Evolutionary conservation across 2,113 vertebrate genomes (phyloP), one percentile per base, ranked within the genome.

Genomic region (Todiramphus chloris): DNA sequence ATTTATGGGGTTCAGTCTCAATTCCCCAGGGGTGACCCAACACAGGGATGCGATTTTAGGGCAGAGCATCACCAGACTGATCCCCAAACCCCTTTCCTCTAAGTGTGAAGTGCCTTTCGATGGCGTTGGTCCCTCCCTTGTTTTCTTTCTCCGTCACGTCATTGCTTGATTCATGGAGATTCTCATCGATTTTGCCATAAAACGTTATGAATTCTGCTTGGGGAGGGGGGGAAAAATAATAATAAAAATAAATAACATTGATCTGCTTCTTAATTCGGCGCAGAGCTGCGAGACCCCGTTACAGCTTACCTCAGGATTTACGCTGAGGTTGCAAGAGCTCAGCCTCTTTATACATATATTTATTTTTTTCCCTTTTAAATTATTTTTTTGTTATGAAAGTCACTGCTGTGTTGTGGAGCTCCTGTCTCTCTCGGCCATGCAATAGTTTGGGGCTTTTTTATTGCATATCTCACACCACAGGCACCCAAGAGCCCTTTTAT

Each of bases 151-250:
- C 18, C 15, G 9, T 14, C 20, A 11, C 16, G 43, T 24, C 92
- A 41, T 43, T 66, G 28, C 93, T 94, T 94, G 93, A 87, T 93
- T 74, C 93, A 48, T 51, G 50, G 95, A 95, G 89, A 91, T 95
- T 87, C 85, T n/a, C 94, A 98, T 94, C 5, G 92, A 97, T 98
- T 97, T 97, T 92, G 83, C 95, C 81, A 86, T 95, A 96, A 98
- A 97, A 83, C 1, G 5, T 94, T 93, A 96, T 78, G 83, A 97
- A 97, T 97, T 97, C 93, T 94, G 89, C 92, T 75, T 41, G 41
- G 75, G 64, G 90, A 27, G 3, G 3, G 15, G 15, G 48, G 30
- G 28, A n/a, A 55, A 37, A 37, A 35, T 10, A 50, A 67, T 39
- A 78, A 78, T 13, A 55, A 88, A 95, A 96, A 96, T 64, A 72